These are phyloP conservation scores for Agrilus mali DNA, from an alignment of 2,888 invertebrate species.

Conservation along the genomic window DNA sequence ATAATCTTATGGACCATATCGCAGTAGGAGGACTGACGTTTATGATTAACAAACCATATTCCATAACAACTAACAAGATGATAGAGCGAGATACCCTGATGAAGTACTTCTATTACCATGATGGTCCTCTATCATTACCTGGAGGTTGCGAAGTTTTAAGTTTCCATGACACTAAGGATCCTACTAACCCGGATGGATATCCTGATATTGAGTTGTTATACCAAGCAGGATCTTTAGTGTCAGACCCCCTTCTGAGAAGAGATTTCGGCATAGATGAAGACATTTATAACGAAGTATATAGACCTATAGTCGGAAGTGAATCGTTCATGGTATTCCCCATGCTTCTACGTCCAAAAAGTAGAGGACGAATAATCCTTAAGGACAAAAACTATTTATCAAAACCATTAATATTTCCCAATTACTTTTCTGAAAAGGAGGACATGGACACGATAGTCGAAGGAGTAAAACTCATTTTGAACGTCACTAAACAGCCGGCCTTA, in stretches of 20 bases:
- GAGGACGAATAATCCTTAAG: constrained; percentile 43
- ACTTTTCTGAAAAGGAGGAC: constrained; percentile 45
- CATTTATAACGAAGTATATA: constrained; percentile 26
- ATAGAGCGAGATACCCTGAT: constrained; percentile 21
- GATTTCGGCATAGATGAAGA: constrained; percentile 35
- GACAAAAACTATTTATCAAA: constrained; percentile 40
- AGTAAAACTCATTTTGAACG: constrained; percentile 44
- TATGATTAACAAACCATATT: constrained; percentile 38
- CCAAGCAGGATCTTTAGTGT: constrained; percentile 47
- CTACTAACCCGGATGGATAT: constrained; percentile 43
- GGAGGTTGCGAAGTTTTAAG: constrained; percentile 57
- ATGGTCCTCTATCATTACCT: constrained; percentile 38
- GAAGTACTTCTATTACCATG: constrained; percentile 29
- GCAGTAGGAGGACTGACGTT: constrained; percentile 57
- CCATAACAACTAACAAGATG: constrained; percentile 27
- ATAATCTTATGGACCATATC: constrained; percentile 43
- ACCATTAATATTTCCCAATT: constrained; percentile 51
- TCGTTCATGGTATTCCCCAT: constrained; percentile 40
- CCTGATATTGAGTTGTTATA: constrained; percentile 57
- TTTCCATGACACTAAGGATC: constrained; percentile 48
- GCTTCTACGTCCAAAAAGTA: constrained; percentile 46
- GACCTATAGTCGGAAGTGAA: constrained; percentile 27
- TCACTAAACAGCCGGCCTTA: constrained; percentile 46
- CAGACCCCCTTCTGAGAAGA: constrained; percentile 36
- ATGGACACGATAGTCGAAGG: constrained; percentile 51